Conservation (phyloP, 2,113 vertebrate genomes). For the Siniperca chuatsi region DNA sequence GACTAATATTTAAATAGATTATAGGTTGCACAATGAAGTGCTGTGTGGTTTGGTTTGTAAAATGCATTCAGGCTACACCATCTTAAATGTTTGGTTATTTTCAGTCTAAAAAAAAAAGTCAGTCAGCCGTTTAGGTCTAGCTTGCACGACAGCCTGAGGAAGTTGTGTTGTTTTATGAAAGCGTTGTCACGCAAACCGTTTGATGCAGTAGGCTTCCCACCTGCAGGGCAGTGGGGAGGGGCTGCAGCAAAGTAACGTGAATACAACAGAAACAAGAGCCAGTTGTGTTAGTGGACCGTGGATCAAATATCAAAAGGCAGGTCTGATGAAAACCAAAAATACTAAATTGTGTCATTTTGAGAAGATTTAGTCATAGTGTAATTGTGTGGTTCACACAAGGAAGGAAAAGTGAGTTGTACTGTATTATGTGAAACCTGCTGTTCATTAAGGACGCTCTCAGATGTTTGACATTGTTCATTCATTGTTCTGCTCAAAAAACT, state of each 20-base stretch:
- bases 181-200: constrained; percentile 40
- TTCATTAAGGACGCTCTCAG: background rate
- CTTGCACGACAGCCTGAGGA: constrained; percentile 25
- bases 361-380: too few relatives aligned
- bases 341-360: background rate
- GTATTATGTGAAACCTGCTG: background rate
- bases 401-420: background rate
- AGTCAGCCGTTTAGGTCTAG: background rate
- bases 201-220: constrained; percentile 24
- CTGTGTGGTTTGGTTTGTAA: background rate
- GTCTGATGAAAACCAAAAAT: background rate
- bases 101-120: background rate
- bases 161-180: constrained; percentile 41
- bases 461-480: background rate
- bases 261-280: constrained; percentile 35
- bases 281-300: background rate
- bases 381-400: background rate
- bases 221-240: constrained; percentile 41
- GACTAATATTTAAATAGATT: background rate
- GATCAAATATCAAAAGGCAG: background rate
- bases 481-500: background rate
- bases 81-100: background rate
- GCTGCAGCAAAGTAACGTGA: constrained; percentile 37
- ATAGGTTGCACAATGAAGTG: background rate
- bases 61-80: background rate